Base-by-base conservation (phyloP, 2,888 invertebrate genomes). In the Onchidella celtica region DNA sequence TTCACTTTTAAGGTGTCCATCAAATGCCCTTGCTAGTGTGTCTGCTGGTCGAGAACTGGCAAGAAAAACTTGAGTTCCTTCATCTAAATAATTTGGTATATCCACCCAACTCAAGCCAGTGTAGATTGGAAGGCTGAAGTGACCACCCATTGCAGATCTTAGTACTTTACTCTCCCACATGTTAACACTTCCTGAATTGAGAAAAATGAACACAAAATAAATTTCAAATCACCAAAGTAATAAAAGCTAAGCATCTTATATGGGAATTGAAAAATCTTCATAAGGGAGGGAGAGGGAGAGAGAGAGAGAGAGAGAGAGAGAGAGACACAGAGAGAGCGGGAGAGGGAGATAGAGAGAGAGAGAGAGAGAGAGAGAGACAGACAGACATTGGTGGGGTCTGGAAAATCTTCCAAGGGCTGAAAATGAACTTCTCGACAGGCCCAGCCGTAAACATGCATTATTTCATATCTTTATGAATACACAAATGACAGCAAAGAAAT, bases 111-210 rank as follows among this genome's bases (percentile, higher is more conserved):
- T 94, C 70, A 96, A 89, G 82, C 95, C 95, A 81, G 94, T 94
- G n/a, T 94, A 90, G 80, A 98, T 95, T 21, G 96, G 95, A 11
- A 97, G 89, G 77, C 95, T 95, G 91, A 98, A 98, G 92, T 98
- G 97, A 3, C 97, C 96, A 0, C 98, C 98, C 84, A 96, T 95
- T 4, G 96, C 97, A 87, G 96, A 95, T 88, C 98, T 94, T 40
- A 98, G 93, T 0, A 97, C 97, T 94, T 98, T 98, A 0, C 96
- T 94, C 84, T 97, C 96, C 98, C 98, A 98, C 0, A 96, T 94
- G 94, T 98, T 97, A 0, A 96, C 97, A 93, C 97, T 98, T 74
- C 97, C 97, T 91, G 84, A 17, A 80, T 76, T 55, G 3, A 32
- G 27, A 57, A 55, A 24, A 24, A 72, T n/a, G 34, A 9, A 27